Base-by-base conservation (phyloP, 2,797 vertebrate species). In the Aldrovandia affinis region DNA sequence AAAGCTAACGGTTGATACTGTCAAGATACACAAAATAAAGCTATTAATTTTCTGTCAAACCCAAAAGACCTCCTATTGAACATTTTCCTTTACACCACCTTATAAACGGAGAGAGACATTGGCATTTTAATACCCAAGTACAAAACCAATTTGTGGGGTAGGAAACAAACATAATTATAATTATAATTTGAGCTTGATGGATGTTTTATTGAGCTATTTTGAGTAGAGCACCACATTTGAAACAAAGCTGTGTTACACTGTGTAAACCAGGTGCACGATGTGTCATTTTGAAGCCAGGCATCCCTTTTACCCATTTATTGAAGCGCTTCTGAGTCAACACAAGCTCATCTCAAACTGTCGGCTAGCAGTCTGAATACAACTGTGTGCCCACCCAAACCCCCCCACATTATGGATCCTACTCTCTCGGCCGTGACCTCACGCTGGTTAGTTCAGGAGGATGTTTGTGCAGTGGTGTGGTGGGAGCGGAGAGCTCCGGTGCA, bases 61-160 rank as follows among this genome's bases (percentile, higher is more conserved):
- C 15, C 18, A 52, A 81, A 65, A 77, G 82, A 85, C 84, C 65
- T 44, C 8, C 78, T 70, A 79, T 61, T 81, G 85, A 81, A 85
- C 80, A 33, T 7, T 73, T 78, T 36, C 47, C 59, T 70, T 80
- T 81, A 68, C 57, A 83, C 54, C 52, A 81, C 84, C 79, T 25
- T 83, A 52, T 83, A 44, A 89, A 90, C 83, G 87, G 88, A 84
- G 81, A 84, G 81, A 88, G 81, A 50, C 77, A 87, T 65, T 85
- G 68, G 81, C 86, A 77, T 85, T 84, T 57, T 86, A 87, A 88
- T 89, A 89, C 75, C 36, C 83, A 59, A 84, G 82, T 85, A 87
- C 30, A 89, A 92, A 90, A 91, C 92, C 92, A 90, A 94, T 92
- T 91, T 92, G 42, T 59, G 47, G 87, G 10, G 47, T n/a, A n/a